These are phyloP conservation scores for Tringa solitaria DNA, from an alignment of 2,113 vertebrate genomes.

Conservation along the genomic window DNA sequence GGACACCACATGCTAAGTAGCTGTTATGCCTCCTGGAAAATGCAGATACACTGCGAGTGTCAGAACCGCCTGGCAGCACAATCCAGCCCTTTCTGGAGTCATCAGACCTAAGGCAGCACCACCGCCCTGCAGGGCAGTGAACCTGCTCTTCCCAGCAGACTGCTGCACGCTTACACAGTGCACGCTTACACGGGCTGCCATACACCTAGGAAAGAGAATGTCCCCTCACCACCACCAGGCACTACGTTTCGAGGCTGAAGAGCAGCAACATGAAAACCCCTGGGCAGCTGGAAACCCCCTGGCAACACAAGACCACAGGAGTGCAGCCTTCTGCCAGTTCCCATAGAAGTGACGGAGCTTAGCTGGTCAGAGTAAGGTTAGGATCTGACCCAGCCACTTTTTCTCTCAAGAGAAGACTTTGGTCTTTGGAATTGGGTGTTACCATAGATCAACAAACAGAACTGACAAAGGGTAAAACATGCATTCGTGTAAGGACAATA, in stretches of 20 bases:
- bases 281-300: background rate
- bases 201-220: accelerated
- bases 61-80: background rate
- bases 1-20: conserved; percentile 2
- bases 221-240: background rate
- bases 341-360: background rate
- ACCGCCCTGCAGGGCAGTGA: accelerated
- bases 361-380: background rate
- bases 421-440: background rate
- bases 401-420: background rate
- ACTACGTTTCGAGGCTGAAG: background rate
- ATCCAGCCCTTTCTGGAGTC: background rate
- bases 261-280: background rate
- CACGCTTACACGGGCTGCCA: accelerated
- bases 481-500: accelerated
- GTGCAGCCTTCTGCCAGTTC: background rate
- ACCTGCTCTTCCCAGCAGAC: background rate
- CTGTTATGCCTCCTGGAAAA: background rate
- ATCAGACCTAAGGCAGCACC: background rate
- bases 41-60: background rate
- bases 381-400: background rate
- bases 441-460: background rate
- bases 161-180: too few relatives aligned
- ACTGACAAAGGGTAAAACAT: background rate
- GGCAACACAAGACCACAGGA: accelerated